phyloP scores from a whole-genome alignment of 2,797 vertebrate species.

The Halcyon chelicuti region DNA sequence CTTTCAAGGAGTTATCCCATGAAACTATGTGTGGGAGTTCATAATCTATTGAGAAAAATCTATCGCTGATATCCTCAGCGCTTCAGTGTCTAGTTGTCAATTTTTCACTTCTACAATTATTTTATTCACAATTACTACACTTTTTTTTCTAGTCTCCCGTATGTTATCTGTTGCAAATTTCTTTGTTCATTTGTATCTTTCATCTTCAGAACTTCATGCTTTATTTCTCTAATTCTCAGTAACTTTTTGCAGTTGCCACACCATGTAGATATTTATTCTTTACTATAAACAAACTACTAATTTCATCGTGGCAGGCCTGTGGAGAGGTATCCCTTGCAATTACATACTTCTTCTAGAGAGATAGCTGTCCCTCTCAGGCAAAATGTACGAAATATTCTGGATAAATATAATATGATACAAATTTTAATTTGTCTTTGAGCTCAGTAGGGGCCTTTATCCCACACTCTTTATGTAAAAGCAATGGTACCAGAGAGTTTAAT shows the following conservation, averaged over 20 bases:
- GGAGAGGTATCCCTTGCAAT: constrained; percentile 6
- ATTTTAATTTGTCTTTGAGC: constrained; percentile 38
- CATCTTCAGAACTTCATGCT: constrained; percentile 8
- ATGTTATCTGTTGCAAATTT: constrained; percentile 27
- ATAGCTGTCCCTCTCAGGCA: neutral
- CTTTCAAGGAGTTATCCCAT: constrained; percentile 37
- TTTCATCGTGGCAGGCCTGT: neutral
- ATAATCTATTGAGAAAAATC: constrained; percentile 38
- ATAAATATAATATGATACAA: neutral
- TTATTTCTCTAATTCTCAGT: constrained; percentile 35
- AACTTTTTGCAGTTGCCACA: constrained; percentile 6
- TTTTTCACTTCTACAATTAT: constrained; percentile 18
- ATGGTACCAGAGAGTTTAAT: neutral
- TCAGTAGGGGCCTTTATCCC: neutral
- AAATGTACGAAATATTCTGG: constrained; percentile 6
- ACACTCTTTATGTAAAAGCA: neutral
- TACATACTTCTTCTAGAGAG: neutral
- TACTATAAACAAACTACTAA: constrained; percentile 41
- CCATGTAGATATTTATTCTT: neutral
- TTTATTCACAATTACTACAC: neutral
- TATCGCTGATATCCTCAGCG: constrained; percentile 12
- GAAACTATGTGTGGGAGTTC: neutral
- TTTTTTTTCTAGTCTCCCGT: neutral
- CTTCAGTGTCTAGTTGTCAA: neutral
- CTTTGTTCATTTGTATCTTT: constrained; percentile 36